phyloP scores from a whole-genome alignment of 2,888 invertebrate species.

The Podabrus alpinus region DNA sequence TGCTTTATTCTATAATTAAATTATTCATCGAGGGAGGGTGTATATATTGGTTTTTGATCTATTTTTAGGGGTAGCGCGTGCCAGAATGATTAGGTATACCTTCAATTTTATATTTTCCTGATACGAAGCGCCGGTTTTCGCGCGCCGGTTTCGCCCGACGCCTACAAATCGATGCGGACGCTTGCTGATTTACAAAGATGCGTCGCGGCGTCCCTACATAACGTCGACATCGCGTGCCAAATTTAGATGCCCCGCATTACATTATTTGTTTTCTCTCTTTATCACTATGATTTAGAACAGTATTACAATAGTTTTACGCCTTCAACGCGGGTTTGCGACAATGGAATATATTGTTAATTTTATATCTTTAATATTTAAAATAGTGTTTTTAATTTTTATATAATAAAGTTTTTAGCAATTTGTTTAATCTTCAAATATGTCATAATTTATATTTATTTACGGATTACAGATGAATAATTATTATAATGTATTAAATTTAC shows the following conservation, averaged over 20 bases:
- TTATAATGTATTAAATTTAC: no score
- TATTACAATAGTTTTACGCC: neutral
- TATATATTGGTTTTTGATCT: slow-evolving; percentile 43
- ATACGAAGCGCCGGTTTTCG: slow-evolving; percentile 47
- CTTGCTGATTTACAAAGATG: slow-evolving; percentile 58
- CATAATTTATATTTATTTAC: no score
- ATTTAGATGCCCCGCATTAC: neutral
- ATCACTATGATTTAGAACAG: neutral
- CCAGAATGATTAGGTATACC: slow-evolving; percentile 32
- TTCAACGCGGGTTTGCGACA: neutral
- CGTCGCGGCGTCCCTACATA: slow-evolving; percentile 52
- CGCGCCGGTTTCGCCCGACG: slow-evolving; percentile 46
- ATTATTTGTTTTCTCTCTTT: neutral
- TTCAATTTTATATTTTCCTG: slow-evolving; percentile 43
- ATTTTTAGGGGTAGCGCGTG: slow-evolving; percentile 48
- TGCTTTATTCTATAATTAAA: slow-evolving; percentile 37
- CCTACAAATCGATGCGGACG: slow-evolving; percentile 49
- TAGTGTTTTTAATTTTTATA: no score
- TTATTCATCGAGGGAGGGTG: slow-evolving; percentile 34
- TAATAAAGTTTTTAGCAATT: no score
- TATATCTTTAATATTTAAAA: no score
- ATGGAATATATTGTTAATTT: neutral
- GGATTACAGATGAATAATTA: no score
- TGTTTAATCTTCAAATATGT: no score
- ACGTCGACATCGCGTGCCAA: slow-evolving; percentile 17